Conservation (phyloP, 2,797 vertebrate genomes). For the Sternarchorhynchus goeldii region DNA sequence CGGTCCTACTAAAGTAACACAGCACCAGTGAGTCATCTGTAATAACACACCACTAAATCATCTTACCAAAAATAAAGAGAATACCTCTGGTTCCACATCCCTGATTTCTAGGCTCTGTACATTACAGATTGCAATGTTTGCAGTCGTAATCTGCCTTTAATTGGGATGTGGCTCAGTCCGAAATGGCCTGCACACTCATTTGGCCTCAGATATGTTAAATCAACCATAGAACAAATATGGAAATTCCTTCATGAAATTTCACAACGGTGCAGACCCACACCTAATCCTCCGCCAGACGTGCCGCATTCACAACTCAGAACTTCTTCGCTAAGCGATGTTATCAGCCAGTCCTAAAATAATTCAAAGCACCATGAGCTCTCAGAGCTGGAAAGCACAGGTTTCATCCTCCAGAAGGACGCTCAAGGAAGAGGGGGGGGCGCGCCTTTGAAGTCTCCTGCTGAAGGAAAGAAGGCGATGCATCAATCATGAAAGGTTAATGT, state of each 20-base stretch:
- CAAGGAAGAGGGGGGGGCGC: constrained; percentile 6
- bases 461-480: constrained; percentile 31
- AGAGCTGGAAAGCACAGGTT: constrained; percentile 19
- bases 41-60: constrained; percentile 24
- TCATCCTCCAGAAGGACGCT: constrained; percentile 15
- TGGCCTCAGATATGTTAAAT: not conserved
- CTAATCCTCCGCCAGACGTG: not conserved
- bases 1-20: constrained; percentile 27
- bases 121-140: not conserved
- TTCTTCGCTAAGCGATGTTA: constrained; percentile 2
- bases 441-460: constrained; percentile 48
- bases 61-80: constrained; percentile 19
- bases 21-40: constrained; percentile 22
- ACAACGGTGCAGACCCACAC: not conserved
- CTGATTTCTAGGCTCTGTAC: not conserved
- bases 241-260: not conserved
- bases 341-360: constrained; percentile 4
- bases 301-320: not conserved
- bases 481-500: constrained; percentile 50
- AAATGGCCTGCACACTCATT: not conserved
- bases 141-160: constrained; percentile 13
- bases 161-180: not conserved
- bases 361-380: not conserved
- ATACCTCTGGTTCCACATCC: not conserved
- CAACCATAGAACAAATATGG: not conserved